A percentile compares a stretch with the other conserved stretches of the same genome.
Evolutionary conservation across 2,888 invertebrate species (phyloP).

Genomic region (Girardia tigrina): DNA sequence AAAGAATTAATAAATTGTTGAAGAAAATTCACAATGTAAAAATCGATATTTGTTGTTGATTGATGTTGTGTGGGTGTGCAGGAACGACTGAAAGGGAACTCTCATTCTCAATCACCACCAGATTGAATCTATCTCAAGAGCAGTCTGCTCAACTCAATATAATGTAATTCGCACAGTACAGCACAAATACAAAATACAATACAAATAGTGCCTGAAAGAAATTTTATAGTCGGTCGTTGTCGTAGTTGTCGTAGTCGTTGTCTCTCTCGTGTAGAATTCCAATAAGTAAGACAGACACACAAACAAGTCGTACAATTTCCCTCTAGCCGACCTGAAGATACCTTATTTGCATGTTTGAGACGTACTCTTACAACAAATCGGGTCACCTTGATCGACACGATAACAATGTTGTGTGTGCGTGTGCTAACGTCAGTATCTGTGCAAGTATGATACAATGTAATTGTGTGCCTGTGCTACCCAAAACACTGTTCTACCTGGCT

Average conservation of each 20-base stretch:
- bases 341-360: not conserved
- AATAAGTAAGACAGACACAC: too few relatives aligned
- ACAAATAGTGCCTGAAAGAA: not conserved
- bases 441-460: not conserved
- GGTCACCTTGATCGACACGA: not conserved
- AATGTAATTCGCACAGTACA: not conserved
- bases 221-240: too few relatives aligned
- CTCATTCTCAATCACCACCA: not conserved
- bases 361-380: not conserved
- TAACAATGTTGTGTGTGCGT: not conserved
- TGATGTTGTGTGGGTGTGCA: not conserved
- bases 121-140: not conserved
- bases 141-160: not conserved
- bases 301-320: not conserved
- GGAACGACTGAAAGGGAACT: not conserved
- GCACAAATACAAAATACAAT: not conserved
- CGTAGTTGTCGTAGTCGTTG: too few relatives aligned
- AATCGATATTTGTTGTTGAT: not conserved
- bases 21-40: not conserved
- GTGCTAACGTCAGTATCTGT: not conserved
- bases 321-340: not conserved
- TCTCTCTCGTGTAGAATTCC: too few relatives aligned
- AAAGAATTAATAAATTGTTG: too few relatives aligned
- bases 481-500: not conserved
- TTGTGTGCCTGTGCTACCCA: not conserved